Conservation (phyloP, 2,113 vertebrate genomes). For the Myotis brandtii region DNA sequence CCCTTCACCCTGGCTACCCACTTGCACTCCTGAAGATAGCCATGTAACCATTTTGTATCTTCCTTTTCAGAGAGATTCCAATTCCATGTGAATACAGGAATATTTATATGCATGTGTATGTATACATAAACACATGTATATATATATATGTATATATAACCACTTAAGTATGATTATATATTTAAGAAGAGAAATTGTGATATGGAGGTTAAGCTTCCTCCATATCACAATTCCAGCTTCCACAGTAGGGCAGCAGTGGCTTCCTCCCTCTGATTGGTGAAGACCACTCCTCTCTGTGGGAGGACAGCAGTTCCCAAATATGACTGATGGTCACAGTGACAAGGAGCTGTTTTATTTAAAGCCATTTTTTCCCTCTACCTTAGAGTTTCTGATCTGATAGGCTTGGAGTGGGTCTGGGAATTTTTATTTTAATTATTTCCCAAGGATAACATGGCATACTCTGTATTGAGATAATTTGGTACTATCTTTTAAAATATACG, state of each 20-base stretch:
- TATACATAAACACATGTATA: neutral
- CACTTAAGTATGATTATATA: neutral
- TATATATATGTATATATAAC: neutral
- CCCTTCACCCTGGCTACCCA: neutral
- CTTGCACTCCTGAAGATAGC: neutral
- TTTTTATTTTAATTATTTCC: conserved; percentile 25
- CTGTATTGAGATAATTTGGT: neutral
- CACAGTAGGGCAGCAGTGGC: neutral
- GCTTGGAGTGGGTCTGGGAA: neutral
- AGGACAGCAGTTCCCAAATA: neutral
- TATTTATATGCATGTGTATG: neutral
- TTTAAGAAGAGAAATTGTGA: neutral
- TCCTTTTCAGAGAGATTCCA: neutral
- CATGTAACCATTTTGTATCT: neutral
- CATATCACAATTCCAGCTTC: too few relatives aligned
- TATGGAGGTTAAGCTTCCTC: too few relatives aligned
- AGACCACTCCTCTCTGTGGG: neutral
- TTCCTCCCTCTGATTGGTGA: neutral
- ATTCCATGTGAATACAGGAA: neutral
- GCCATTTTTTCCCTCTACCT: neutral
- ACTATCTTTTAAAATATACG: neutral
- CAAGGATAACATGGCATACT: neutral
- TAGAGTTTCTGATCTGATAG: neutral
- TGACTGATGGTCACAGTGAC: neutral
- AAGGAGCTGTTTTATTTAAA: neutral